Evolutionary conservation across 2,888 invertebrate species (phyloP), one percentile per base, ranked within the genome.

Genomic region (Chymomyza procnemis): DNA sequence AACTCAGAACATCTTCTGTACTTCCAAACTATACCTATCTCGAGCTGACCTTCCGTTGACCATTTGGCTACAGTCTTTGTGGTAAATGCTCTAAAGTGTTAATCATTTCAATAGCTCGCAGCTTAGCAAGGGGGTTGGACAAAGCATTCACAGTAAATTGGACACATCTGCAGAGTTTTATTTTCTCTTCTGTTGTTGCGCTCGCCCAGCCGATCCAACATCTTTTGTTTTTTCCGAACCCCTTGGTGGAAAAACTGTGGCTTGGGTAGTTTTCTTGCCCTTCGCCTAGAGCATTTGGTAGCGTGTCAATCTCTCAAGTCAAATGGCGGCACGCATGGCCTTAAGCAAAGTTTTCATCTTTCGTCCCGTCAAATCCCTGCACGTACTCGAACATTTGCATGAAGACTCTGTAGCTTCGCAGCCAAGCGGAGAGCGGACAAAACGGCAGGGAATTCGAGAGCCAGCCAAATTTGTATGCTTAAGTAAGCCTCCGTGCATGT

Each of bases 291-390:
- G 74, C 76, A 73, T 72, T 79, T 80, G 84, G 84, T 84, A 81
- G 85, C 81, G 85, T 82, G 81, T 82, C 85, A 84, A 82, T 82
- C 85, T 82, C 78, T 71, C 73, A 71, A 82, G 81, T 81, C 81
- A 82, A 82, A 82, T 82, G 81, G 85, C 76, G 81, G 85, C 81
- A 82, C 81, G 81, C 81, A 82, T 84, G 81, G 79, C 56, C 56
- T 34, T 56, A 34, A 56, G 56, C 74, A 65, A 84, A 82, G 76
- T 84, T 81, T 76, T 65, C 77, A 70, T 67, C 54, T 61, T 30
- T 52, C 30, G 19, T 30, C 34, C 56, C 67, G 62, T 50, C 74
- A 84, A 82, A 82, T 82, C 82, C 82, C 82, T 75, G 85, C 82
- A 82, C 82, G 85, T 82, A 47, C 52, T 22, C 54, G 54, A 65